phyloP scores from a whole-genome alignment of 2,888 invertebrate genomes.

The Notodonta dromedarius region DNA sequence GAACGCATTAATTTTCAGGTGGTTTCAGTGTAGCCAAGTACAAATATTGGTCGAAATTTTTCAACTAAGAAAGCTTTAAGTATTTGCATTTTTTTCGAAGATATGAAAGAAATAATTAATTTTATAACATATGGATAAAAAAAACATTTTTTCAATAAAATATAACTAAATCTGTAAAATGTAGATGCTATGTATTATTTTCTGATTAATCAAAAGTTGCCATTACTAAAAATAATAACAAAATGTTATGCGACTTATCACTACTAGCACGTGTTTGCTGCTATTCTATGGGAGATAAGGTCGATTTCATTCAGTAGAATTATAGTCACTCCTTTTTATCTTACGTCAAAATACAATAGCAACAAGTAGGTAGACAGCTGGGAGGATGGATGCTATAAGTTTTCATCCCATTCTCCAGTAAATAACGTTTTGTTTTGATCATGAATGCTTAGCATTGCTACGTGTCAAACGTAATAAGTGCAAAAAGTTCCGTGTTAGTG shows the following conservation, averaged over 20 bases:
- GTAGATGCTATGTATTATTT: neutral
- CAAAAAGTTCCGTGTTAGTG: slow-evolving; percentile 49
- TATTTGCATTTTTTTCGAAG: too few species aligned
- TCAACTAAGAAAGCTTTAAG: too few species aligned
- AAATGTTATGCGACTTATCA: neutral
- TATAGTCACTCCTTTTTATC: slow-evolving; percentile 63
- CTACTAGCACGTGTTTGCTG: neutral
- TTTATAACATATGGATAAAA: too few species aligned
- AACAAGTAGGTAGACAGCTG: slow-evolving; percentile 82
- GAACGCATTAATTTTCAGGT: slow-evolving; percentile 25
- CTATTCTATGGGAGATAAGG: slow-evolving; percentile 9
- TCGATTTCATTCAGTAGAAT: slow-evolving; percentile 47
- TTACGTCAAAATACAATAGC: slow-evolving; percentile 63
- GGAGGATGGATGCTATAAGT: slow-evolving; percentile 75
- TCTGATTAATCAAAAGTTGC: neutral
- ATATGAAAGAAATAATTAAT: too few species aligned
- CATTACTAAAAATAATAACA: slow-evolving; percentile 3
- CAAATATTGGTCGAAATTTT: neutral
- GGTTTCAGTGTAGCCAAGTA: slow-evolving; percentile 26
- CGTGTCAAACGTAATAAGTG: slow-evolving; percentile 58
- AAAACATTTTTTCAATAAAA: too few species aligned
- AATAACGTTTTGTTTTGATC: slow-evolving; percentile 62
- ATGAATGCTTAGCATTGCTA: slow-evolving; percentile 57
- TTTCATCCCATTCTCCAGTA: slow-evolving; percentile 54
- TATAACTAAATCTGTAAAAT: too few species aligned